Evolutionary conservation across 2,888 invertebrate species (phyloP).

Genomic region (Cryptocephalus moraei): DNA sequence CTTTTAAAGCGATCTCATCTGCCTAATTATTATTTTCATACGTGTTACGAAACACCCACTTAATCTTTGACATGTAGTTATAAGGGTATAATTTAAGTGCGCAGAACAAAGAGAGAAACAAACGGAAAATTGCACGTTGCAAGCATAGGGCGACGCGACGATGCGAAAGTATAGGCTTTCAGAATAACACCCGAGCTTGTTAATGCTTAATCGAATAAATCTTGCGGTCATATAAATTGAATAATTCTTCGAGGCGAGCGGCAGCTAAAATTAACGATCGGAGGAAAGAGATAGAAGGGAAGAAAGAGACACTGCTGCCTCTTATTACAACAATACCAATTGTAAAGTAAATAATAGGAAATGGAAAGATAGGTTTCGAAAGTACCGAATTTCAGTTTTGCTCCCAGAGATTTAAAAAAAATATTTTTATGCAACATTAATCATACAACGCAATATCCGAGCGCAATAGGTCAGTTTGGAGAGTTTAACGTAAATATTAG

Average conservation of each 20-base stretch:
- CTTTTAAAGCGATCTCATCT: conserved; percentile 25
- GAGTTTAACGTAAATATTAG: too few species aligned
- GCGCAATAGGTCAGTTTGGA: too few species aligned
- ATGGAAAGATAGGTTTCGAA: too few species aligned
- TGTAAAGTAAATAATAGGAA: too few species aligned
- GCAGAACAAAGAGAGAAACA: conserved; percentile 13
- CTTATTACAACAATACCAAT: too few species aligned
- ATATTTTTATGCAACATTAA: too few species aligned
- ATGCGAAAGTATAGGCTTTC: conserved; percentile 13
- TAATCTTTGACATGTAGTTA: conserved; percentile 26
- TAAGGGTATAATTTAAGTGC: conserved; percentile 22
- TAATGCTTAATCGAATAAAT: conserved; percentile 11
- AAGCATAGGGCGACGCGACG: conserved; percentile 3
- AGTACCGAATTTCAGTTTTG: too few species aligned
- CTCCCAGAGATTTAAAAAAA: too few species aligned
- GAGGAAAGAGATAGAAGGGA: too few species aligned
- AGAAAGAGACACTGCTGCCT: too few species aligned
- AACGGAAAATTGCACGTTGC: conserved; percentile 1
- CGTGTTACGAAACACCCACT: conserved; percentile 28
- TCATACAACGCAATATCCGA: too few species aligned
- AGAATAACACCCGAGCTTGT: conserved; percentile 10
- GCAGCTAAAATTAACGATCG: too few species aligned
- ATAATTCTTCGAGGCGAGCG: not conserved
- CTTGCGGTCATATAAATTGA: not conserved
- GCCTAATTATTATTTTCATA: conserved; percentile 28